A percentile compares a stretch with the other conserved stretches of the same genome.
Evolutionary conservation across 2,113 vertebrate species (phyloP).

Genomic region (Micronycteris hirsuta): DNA sequence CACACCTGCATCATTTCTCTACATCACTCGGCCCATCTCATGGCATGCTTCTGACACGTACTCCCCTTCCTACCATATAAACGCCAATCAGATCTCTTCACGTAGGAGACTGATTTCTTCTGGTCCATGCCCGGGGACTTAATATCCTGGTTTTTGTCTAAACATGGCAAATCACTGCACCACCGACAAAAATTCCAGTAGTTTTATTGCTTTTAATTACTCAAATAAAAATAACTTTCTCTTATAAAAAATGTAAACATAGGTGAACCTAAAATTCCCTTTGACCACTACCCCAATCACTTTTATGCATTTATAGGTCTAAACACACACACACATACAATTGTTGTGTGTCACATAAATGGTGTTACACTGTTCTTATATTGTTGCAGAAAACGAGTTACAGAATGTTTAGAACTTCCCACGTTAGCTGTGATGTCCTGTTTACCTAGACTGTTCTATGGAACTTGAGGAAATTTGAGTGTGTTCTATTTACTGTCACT

Average conservation of each 20-base stretch:
- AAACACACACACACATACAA: background rate
- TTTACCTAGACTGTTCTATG: background rate
- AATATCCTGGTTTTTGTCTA: background rate
- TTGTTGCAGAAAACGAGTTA: too few relatives aligned
- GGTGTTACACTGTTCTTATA: background rate
- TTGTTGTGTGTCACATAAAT: background rate
- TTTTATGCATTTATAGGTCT: background rate
- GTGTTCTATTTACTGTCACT: background rate
- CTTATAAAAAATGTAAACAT: background rate
- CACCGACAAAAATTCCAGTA: background rate
- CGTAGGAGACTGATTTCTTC: background rate
- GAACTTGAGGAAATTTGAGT: background rate
- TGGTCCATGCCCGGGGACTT: background rate
- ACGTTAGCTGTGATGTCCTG: background rate
- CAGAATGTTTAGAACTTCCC: background rate
- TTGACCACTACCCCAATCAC: background rate
- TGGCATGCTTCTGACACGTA: background rate
- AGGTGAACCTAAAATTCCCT: background rate
- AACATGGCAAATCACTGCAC: background rate
- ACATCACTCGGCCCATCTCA: background rate
- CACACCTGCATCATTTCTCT: background rate
- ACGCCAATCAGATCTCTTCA: background rate
- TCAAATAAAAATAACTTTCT: background rate
- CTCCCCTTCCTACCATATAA: background rate
- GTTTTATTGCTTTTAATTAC: background rate